Evolutionary conservation across 1,140 invertebrate genomes (phyloP), one percentile per base, ranked within the genome.

Genomic region (Aphelenchoides avenae): DNA sequence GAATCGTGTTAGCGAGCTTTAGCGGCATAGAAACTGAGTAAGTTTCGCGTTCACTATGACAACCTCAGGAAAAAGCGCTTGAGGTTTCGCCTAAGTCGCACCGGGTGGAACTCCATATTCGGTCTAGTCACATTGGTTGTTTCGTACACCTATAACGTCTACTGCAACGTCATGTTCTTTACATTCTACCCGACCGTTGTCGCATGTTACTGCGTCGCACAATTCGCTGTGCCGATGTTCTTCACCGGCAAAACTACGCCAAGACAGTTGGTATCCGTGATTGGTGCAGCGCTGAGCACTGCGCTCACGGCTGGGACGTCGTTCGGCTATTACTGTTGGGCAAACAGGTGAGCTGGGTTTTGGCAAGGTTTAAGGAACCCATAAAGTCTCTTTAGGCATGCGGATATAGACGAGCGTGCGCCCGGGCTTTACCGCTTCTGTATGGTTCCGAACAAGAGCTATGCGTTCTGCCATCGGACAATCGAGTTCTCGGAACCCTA

Each of bases 271-370:
- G 51, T 52, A 20, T 52, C 50, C n/a, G 56, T 52, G 11, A 24
- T 52, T 18, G 50, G 50, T 5, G 50, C 50, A 11, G 50, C 49
- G 1, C 56, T 52, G 15, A 55, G 49, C 33, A 52, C 50, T 9
- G 48, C 50, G 9, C 33, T 52, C 4, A 24, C 56, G n/a, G 50
- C 50, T 5, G 50, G 51, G 15, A 52, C 48, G 1, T 54, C 50
- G 24, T 52, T 52, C 15, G 50, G 50, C n/a, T 54, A 53, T 3
- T 53, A n/a, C 48, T 52, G 50, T 56, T 52, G 50, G 50, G 44
- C 48, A 11, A 52, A 52, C 48, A 52, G 50, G 50, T 52, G 9
- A n/a, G 13, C 24, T n/a, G 7, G 15, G 15, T 11, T 18, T 11
- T 49, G n/a, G n/a, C n/a, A n/a, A n/a, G n/a, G n/a, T n/a, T 7